phyloP scores from a whole-genome alignment of 2,888 invertebrate species.

The Hyalella azteca region DNA sequence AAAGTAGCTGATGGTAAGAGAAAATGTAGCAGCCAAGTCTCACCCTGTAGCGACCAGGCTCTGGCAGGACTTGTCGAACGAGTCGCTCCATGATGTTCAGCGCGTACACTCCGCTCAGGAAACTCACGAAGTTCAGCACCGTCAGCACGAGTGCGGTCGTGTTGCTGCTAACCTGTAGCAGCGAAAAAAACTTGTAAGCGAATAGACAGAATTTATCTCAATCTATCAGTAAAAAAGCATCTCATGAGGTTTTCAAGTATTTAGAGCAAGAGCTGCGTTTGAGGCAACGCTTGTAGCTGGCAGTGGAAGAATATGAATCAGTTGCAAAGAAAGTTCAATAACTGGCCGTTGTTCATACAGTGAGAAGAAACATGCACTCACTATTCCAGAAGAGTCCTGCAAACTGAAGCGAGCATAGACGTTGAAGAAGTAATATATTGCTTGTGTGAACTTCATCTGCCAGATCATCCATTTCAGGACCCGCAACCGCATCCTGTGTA shows the following conservation, averaged over 20 bases:
- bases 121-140: conserved; percentile 44
- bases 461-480: conserved; percentile 44
- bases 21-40: no score
- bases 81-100: conserved; percentile 41
- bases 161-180: background rate
- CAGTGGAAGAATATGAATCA: no score
- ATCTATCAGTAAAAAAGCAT: no score
- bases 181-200: no score
- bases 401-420: background rate
- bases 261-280: no score
- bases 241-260: no score
- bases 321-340: no score
- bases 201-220: no score
- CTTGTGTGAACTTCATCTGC: conserved; percentile 43
- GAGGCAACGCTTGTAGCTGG: no score
- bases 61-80: conserved; percentile 16
- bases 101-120: conserved; percentile 46
- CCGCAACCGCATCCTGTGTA: conserved; percentile 35
- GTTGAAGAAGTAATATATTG: conserved; percentile 40
- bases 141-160: conserved; percentile 1
- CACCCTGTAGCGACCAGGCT: conserved; percentile 42
- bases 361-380: no score
- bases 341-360: no score
- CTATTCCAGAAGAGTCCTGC: conserved; percentile 1
- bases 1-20: no score